These are phyloP conservation scores for Bruchidius siliquastri DNA, from an alignment of 2,888 invertebrate genomes.

Conservation along the genomic window DNA sequence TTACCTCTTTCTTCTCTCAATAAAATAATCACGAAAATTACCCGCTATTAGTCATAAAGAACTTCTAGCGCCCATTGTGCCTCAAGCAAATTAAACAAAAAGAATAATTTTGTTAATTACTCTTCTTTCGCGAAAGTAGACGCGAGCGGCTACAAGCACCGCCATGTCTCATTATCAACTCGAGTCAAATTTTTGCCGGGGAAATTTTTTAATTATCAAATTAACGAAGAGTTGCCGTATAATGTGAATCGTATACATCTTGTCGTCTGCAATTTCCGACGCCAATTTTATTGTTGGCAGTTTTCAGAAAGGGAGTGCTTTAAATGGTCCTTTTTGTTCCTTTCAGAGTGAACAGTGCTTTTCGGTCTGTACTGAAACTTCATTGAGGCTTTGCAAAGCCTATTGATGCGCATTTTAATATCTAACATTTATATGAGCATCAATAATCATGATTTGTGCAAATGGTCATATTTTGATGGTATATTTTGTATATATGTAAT, in stretches of 20 bases:
- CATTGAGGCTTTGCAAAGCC: background rate
- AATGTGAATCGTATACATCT: constrained; percentile 1
- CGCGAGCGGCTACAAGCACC: background rate
- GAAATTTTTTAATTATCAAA: constrained; percentile 7
- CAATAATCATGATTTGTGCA: no score
- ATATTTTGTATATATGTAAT: no score
- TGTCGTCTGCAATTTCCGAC: constrained; percentile 9
- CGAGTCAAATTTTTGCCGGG: constrained; percentile 4
- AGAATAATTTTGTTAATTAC: constrained; percentile 9
- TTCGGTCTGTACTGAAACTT: background rate
- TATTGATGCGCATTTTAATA: background rate
- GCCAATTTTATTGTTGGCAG: constrained; percentile 8
- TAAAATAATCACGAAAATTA: background rate
- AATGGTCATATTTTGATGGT: no score
- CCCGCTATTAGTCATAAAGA: background rate
- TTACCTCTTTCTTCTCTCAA: background rate
- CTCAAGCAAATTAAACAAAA: background rate
- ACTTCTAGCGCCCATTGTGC: background rate
- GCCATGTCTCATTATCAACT: constrained; percentile 10
- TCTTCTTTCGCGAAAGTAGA: background rate
- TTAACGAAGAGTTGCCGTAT: background rate
- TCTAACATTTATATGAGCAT: no score
- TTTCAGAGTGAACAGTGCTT: background rate
- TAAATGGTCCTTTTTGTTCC: background rate
- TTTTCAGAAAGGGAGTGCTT: background rate